Evolutionary conservation across 2,113 vertebrate species (phyloP), one percentile per base, ranked within the genome.

Genomic region (Struthidea cinerea): DNA sequence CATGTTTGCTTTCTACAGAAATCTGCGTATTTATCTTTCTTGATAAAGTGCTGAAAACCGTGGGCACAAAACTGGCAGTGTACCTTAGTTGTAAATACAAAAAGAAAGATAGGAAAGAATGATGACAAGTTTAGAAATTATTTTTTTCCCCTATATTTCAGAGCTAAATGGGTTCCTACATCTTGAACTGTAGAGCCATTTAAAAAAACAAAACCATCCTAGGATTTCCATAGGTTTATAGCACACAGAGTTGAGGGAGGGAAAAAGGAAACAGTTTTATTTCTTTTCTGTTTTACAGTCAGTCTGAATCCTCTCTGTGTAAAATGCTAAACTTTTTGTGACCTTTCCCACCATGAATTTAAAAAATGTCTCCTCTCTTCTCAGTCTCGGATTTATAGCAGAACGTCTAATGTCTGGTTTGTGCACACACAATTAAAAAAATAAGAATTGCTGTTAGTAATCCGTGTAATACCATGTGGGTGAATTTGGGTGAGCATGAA

Each of bases 401-500:
- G 87, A 92, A 87, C 0, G 0, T 50, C 74, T 81, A 93, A 93
- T 68, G 76, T 50, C 79, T n/a, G 50, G 10, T 55, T 82, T 94
- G 78, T 70, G 74, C 87, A 93, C 49, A 49, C 37, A 78, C 83
- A 91, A 90, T 89, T 93, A 47, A 95, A 96, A 93, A 97, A 95
- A 73, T 89, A 95, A 93, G 92, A 96, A 82, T 79, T 9, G 26
- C 60, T 92, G 63, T 47, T 94, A 93, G 85, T 59, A 95, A 96
- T 94, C 89, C 37, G 6, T 95, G 87, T 96, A 92, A 96, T 86
- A 96, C 92, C 39, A 87, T 93, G 87, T 88, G 96, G 87, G 83
- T 96, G 93, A 96, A 69, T 97, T 95, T 96, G 94, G 88, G 96
- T 93, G 85, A 91, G 80, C 87, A 89, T 97, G 96, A 96, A 97